These are phyloP conservation scores for Urophycis tenuis DNA, from an alignment of 2,797 vertebrate genomes.

Conservation along the genomic window DNA sequence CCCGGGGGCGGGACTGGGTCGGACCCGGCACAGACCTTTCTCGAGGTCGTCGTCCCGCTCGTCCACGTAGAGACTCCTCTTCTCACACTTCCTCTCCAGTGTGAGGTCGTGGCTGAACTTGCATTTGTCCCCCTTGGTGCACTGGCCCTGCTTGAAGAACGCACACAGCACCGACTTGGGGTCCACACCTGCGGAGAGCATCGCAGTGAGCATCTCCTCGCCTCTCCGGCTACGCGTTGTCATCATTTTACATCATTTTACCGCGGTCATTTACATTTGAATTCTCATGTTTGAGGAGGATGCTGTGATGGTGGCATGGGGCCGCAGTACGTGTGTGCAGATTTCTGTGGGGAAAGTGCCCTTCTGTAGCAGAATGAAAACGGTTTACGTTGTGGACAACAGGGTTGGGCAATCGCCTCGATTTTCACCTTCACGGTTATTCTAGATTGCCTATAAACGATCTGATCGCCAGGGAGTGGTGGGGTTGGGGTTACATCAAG, in stretches of 20 bases:
- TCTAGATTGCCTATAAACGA: no score
- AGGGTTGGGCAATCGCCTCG: no score
- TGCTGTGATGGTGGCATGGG: no score
- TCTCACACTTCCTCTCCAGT: slow-evolving; percentile 94
- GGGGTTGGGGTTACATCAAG: no score
- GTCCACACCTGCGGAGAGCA: slow-evolving; percentile 78
- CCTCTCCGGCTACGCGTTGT: background rate
- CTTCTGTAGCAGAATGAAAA: background rate
- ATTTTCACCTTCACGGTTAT: no score
- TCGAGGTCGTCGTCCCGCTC: slow-evolving; percentile 92
- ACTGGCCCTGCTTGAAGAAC: slow-evolving; percentile 98
- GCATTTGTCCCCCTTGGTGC: slow-evolving; percentile 96
- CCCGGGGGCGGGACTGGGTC: background rate
- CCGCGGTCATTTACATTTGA: no score
- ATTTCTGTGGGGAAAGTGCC: background rate
- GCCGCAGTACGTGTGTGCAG: background rate
- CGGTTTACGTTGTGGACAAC: background rate
- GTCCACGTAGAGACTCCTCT: slow-evolving; percentile 91
- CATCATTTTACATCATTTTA: no score
- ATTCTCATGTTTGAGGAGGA: no score
- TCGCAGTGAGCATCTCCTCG: background rate
- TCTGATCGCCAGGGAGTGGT: no score
- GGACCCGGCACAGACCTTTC: slow-evolving; percentile 70
- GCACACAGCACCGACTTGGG: slow-evolving; percentile 97
- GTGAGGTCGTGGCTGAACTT: slow-evolving; percentile 96